These are phyloP conservation scores for Girardinus metallicus DNA, from an alignment of 2,797 vertebrate species.

Conservation along the genomic window DNA sequence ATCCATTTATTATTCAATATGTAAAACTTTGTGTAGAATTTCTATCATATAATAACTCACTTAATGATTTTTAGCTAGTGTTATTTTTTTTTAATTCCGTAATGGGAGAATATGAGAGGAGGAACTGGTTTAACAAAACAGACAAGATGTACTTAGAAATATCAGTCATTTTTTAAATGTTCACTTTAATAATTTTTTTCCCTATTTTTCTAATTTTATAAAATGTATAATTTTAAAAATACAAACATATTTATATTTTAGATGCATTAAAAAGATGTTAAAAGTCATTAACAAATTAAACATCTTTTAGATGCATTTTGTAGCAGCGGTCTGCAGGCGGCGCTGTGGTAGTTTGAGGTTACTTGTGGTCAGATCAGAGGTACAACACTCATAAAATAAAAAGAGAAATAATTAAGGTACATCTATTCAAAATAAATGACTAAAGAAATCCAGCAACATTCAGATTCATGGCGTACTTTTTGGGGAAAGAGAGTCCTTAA, in stretches of 20 bases:
- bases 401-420: not conserved
- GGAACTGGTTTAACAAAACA: not conserved
- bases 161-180: not conserved
- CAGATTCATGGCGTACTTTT: not conserved
- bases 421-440: not conserved
- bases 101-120: not conserved
- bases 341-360: not conserved
- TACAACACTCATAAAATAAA: not conserved
- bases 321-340: not conserved
- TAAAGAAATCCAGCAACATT: not conserved
- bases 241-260: no score
- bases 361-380: not conserved
- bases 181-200: no score
- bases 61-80: not conserved
- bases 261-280: not conserved
- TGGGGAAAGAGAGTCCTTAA: not conserved
- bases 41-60: not conserved
- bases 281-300: not conserved
- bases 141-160: not conserved
- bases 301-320: not conserved
- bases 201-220: no score
- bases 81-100: not conserved
- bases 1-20: not conserved
- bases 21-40: not conserved
- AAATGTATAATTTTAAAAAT: no score